Percentiles rank a stretch among this genome's conserved stretches.
Evolutionary conservation across 2,113 vertebrate species (phyloP).

Genomic region (Rhabdomys dilectus): DNA sequence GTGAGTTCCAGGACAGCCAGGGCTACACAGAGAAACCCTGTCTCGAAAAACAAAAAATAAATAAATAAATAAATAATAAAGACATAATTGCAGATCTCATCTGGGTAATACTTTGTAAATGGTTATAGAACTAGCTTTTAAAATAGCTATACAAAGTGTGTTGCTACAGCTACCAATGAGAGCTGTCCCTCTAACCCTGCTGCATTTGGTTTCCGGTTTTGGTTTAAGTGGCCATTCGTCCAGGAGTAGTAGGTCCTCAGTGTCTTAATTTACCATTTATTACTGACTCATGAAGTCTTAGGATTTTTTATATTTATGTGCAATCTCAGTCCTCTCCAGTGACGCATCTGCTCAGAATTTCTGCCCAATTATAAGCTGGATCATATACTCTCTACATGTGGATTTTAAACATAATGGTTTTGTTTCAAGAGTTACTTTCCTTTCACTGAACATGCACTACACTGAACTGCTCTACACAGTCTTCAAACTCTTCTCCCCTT

Average conservation of each 20-base stretch:
- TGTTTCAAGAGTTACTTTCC: not conserved
- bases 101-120: not conserved
- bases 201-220: not conserved
- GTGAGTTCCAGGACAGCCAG: too few species aligned
- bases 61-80: too few species aligned
- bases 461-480: not conserved
- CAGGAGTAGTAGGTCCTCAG: not conserved
- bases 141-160: not conserved
- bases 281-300: not conserved
- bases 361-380: not conserved
- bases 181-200: not conserved
- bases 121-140: not conserved
- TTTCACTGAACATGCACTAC: conserved; percentile 16
- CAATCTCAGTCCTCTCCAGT: not conserved
- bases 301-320: not conserved
- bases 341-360: not conserved
- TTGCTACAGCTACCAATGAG: not conserved
- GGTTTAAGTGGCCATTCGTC: not conserved
- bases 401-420: not conserved
- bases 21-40: too few species aligned
- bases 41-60: too few species aligned
- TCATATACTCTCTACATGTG: not conserved
- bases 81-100: not conserved
- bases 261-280: not conserved
- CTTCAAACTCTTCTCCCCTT: not conserved